Conservation (phyloP, 1,140 invertebrate genomes). For the Melanaphis sacchari region DNA sequence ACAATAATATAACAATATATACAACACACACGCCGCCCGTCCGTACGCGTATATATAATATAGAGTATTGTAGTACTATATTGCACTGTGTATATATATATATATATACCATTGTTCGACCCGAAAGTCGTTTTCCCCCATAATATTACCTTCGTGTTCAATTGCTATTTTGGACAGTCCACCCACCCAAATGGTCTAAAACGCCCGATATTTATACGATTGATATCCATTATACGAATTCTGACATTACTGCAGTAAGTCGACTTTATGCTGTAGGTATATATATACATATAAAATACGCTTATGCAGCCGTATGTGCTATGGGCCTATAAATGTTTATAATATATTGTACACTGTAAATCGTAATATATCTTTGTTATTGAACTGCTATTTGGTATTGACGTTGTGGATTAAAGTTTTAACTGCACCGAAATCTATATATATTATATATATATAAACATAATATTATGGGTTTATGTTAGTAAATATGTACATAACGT, state of each 20-base stretch:
- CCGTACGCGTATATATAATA: not conserved
- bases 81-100: no score
- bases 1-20: slow-evolving; percentile 20
- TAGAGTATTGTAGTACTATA: not conserved
- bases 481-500: not conserved
- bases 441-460: no score
- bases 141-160: slow-evolving; percentile 43
- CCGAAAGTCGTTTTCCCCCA: not conserved
- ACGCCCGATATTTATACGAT: slow-evolving; percentile 40
- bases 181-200: slow-evolving; percentile 18
- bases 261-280: not conserved
- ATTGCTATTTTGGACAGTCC: slow-evolving; percentile 9
- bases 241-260: not conserved
- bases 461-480: not conserved
- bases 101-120: not conserved
- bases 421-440: not conserved
- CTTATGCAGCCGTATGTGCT: not conserved
- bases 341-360: not conserved
- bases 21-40: not conserved
- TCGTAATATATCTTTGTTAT: not conserved
- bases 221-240: slow-evolving; percentile 45
- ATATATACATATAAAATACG: not conserved
- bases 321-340: not conserved
- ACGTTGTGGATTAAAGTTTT: not conserved
- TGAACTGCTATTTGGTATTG: not conserved